Percentiles rank a stretch among this genome's conserved stretches.
Conservation (phyloP, 2,797 vertebrate species). For the Cossypha caffra region DNA sequence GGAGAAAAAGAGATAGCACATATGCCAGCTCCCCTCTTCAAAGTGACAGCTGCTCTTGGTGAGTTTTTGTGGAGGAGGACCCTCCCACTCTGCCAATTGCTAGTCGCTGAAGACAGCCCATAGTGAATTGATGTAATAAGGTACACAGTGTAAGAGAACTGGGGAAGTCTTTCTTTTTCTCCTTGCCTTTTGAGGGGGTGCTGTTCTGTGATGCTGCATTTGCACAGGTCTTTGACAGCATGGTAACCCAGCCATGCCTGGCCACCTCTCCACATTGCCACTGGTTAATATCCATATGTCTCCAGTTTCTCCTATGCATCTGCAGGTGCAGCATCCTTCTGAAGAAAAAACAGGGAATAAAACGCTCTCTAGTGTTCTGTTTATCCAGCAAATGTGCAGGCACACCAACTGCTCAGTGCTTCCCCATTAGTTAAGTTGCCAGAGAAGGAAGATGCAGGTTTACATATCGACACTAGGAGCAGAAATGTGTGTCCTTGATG, state of each 20-base stretch:
- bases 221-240: background rate
- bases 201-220: background rate
- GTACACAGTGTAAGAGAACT: background rate
- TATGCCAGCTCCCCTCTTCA: background rate
- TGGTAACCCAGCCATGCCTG: background rate
- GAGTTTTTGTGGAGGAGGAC: background rate
- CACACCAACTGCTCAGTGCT: background rate
- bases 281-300: background rate
- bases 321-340: background rate
- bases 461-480: rapidly evolving
- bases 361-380: rapidly evolving
- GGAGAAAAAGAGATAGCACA: background rate
- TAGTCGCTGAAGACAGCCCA: background rate
- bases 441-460: background rate
- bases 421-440: background rate
- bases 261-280: background rate
- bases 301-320: background rate
- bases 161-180: background rate
- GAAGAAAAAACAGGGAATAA: background rate
- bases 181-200: background rate
- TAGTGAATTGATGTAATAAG: background rate
- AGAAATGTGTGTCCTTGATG: background rate
- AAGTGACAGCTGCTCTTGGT: background rate
- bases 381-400: background rate
- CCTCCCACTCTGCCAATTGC: background rate